phyloP scores from a whole-genome alignment of 1,140 invertebrate genomes.

The Kradibia gibbosae region DNA sequence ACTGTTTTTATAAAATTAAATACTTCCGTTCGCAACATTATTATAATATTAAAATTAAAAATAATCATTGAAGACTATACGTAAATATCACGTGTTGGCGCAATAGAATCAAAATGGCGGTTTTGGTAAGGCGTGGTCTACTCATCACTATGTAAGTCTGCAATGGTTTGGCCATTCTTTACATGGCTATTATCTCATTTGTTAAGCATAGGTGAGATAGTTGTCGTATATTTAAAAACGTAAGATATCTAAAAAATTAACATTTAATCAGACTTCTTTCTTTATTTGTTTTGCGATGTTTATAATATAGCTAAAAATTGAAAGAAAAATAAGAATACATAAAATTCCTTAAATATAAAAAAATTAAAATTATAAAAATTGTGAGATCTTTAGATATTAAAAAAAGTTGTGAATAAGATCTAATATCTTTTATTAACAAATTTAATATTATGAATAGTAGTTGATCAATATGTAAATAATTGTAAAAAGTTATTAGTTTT shows the following conservation, averaged over 20 bases:
- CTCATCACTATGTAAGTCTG: constrained; percentile 37
- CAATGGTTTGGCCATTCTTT: constrained; percentile 15
- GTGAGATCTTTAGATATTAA: too few relatives aligned
- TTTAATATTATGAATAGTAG: too few relatives aligned
- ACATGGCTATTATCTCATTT: constrained; percentile 37
- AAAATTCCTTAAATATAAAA: too few relatives aligned
- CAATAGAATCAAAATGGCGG: constrained; percentile 56
- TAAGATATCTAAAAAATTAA: not conserved
- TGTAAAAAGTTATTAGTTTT: too few relatives aligned
- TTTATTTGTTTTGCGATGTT: not conserved
- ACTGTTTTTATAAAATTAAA: too few relatives aligned
- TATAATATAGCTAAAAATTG: not conserved
- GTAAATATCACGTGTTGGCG: not conserved
- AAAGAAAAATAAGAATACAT: too few relatives aligned
- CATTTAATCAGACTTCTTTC: constrained; percentile 2
- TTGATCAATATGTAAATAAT: too few relatives aligned
- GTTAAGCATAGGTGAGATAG: not conserved
- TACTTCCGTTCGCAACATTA: not conserved
- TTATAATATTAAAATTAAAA: not conserved
- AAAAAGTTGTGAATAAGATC: too few relatives aligned
- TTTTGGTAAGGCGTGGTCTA: constrained; percentile 57
- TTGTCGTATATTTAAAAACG: not conserved
- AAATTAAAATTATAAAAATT: too few relatives aligned
- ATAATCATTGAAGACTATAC: not conserved
- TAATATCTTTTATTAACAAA: too few relatives aligned